Conservation (phyloP, 2,797 vertebrate species). For the Pseudomugil tenellus region DNA sequence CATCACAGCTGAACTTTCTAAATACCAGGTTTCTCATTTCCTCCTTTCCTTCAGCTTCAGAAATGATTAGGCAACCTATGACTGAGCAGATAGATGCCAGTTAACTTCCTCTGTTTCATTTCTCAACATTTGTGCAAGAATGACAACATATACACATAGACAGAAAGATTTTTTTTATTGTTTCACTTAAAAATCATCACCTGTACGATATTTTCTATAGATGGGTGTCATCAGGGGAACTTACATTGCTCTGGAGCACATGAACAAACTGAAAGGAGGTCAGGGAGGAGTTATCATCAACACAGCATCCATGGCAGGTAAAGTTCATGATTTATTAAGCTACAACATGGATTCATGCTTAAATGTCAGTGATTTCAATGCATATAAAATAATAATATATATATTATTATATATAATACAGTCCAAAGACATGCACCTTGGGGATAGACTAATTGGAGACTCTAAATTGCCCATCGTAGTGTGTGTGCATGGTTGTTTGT, state of each 20-base stretch:
- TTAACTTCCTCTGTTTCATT: neutral
- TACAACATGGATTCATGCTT: neutral
- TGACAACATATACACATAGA: neutral
- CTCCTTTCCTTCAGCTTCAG: neutral
- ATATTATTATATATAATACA: too few relatives aligned
- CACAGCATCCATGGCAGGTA: constrained; percentile 79
- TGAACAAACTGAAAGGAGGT: constrained; percentile 77
- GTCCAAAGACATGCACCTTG: too few relatives aligned
- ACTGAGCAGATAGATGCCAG: too few relatives aligned
- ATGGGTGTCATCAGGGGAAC: constrained; percentile 67
- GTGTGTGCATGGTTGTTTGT: too few relatives aligned
- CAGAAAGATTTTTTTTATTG: neutral
- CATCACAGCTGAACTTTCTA: neutral
- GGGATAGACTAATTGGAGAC: too few relatives aligned
- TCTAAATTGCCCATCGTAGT: too few relatives aligned
- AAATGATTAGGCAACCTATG: neutral
- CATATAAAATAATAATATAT: neutral
- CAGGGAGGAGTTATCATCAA: constrained; percentile 80
- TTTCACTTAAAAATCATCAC: neutral
- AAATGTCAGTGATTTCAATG: neutral
- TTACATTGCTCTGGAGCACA: constrained; percentile 77
- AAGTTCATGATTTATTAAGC: neutral
- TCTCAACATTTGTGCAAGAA: neutral
- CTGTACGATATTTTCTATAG: constrained; percentile 43
- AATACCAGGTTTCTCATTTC: neutral